Evolutionary conservation across 2,888 invertebrate species (phyloP).

Genomic region (Acanthosepion lycidas): DNA sequence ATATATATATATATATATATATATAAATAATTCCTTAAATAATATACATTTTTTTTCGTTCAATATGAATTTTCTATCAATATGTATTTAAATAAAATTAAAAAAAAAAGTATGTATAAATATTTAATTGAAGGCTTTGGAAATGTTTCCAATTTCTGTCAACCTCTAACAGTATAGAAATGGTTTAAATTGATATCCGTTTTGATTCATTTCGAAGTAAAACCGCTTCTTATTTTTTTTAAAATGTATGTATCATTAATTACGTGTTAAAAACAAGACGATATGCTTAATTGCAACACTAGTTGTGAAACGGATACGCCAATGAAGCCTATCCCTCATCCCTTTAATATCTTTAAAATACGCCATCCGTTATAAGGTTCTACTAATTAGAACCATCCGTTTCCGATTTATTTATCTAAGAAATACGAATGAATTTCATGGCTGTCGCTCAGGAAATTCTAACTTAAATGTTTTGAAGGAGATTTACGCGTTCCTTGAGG

Average conservation of each 20-base stretch:
- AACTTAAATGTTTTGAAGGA: background rate
- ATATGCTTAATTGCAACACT: background rate
- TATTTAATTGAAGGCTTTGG: no score
- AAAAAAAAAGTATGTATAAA: no score
- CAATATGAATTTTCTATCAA: no score
- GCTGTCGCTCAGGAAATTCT: background rate
- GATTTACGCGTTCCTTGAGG: background rate
- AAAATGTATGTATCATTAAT: background rate
- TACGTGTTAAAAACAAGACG: background rate
- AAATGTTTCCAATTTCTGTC: no score
- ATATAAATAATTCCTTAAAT: no score
- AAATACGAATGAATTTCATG: background rate
- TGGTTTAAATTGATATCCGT: no score
- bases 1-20: no score
- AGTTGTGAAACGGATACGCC: background rate
- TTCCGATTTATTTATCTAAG: background rate
- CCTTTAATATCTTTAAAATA: background rate
- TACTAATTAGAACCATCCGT: background rate
- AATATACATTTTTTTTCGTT: no score
- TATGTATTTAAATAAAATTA: no score
- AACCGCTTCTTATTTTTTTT: background rate
- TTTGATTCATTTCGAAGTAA: no score
- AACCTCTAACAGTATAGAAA: no score
- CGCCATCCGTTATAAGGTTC: background rate
- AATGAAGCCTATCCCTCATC: background rate